Evolutionary conservation across 2,113 vertebrate genomes (phyloP).

Genomic region (Trogon melanurus): DNA sequence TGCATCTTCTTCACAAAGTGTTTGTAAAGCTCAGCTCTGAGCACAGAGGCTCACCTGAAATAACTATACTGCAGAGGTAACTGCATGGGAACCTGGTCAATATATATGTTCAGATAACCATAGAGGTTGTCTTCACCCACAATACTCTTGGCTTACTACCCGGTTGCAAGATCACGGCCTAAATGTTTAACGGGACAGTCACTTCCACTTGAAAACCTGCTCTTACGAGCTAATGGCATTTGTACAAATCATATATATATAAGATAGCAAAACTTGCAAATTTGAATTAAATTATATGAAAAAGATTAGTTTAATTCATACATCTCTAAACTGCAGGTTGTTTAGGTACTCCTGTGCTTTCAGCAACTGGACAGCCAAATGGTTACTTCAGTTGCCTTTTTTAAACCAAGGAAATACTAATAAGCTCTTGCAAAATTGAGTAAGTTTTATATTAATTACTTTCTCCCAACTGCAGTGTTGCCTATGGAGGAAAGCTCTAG

Average conservation of each 20-base stretch:
- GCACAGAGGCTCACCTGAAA: background rate
- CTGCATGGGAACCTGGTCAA: background rate
- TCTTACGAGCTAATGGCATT: rapidly evolving
- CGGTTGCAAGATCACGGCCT: rapidly evolving
- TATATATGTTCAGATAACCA: background rate
- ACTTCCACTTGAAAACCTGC: background rate
- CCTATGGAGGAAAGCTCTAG: background rate
- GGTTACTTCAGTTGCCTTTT: background rate
- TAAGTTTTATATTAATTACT: background rate
- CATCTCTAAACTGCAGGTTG: background rate
- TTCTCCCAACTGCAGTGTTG: background rate
- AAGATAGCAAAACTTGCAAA: background rate
- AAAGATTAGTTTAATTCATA: background rate
- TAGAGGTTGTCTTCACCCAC: background rate
- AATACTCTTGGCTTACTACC: background rate
- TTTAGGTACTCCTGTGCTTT: background rate
- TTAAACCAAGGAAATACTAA: background rate
- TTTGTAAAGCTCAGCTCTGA: background rate
- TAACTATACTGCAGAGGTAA: background rate
- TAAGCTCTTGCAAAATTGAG: background rate
- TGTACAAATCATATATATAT: background rate
- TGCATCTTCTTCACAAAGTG: background rate
- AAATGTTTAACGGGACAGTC: background rate
- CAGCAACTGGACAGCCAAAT: background rate
- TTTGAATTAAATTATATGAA: background rate